Percentiles rank a stretch among this genome's conserved stretches.
These are phyloP conservation scores for Eudorcas thomsonii DNA, from an alignment of 2,113 vertebrate genomes.

Conservation along the genomic window DNA sequence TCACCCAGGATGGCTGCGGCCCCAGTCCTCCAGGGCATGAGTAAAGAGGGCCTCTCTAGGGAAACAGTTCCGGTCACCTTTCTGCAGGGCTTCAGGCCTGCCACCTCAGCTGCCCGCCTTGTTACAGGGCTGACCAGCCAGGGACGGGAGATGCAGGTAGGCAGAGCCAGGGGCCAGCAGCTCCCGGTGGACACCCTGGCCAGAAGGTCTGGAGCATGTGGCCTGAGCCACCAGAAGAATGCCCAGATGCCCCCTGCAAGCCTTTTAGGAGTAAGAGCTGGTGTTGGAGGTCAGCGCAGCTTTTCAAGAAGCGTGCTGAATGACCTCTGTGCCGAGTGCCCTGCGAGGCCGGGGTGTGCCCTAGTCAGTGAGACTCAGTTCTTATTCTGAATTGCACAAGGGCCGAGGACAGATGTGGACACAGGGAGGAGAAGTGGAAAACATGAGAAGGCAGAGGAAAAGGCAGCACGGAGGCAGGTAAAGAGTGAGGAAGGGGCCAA, in stretches of 20 bases:
- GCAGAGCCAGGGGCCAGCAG: not conserved
- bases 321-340: not conserved
- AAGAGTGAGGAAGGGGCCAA: not conserved
- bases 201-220: not conserved
- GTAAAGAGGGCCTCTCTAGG: not conserved
- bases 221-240: not conserved
- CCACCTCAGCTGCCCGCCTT: not conserved
- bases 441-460: not conserved
- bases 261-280: not conserved
- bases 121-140: not conserved
- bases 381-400: not conserved
- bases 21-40: not conserved
- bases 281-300: accelerated
- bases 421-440: not conserved
- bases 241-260: not conserved
- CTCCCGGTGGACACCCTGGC: not conserved
- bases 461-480: not conserved
- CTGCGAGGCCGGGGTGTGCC: not conserved
- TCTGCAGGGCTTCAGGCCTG: not conserved
- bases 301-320: not conserved
- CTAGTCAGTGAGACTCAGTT: not conserved
- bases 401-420: not conserved
- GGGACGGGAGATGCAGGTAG: too few species aligned
- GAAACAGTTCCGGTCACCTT: not conserved
- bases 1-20: not conserved